Evolutionary conservation across 1,140 invertebrate genomes (phyloP), one percentile per base, ranked within the genome.

Genomic region (Thaumatotibia leucotreta): DNA sequence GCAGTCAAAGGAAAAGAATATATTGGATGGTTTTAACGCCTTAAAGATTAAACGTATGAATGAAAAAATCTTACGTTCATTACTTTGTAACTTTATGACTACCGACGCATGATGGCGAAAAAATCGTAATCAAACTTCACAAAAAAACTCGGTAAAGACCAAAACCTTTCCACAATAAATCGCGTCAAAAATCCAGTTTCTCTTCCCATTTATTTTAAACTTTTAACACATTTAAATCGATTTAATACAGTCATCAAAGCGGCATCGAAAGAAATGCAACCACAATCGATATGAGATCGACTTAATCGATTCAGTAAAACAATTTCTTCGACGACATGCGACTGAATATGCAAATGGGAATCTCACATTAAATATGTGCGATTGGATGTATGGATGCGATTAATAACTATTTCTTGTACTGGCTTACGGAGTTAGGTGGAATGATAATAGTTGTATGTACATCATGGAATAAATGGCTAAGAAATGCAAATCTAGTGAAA

Each of bases 251-350:
- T 76, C 69, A 74, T 75, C 70, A 49, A 58, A 35, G 52, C 66
- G 76, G 14, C 66, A 52, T 68, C 65, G 54, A 71, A 75, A 74
- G 63, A 80, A 81, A 83, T 83, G 77, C 77, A 75, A 77, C 66
- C 63, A 76, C 69, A 77, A 76, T 76, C 77, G 78, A 77, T 76
- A 68, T 64, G 64, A 69, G 74, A 82, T 76, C 76, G 75, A 17
- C 71, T 80, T 86, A 83, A 86, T 86, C 83, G 83, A 86, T 82
- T 82, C 78, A 71, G 77, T 71, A 74, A 82, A 83, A 85, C 83
- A 82, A 83, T 83, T 85, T 83, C 82, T 77, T 81, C 74, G 69
- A 71, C 65, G 66, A 74, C 71, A 73, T 69, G 70, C 66, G 66
- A 72, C 66, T 73, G 68, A 66, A 49, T 54, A 74, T 79, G 74